Base-by-base conservation (phyloP, 2,113 vertebrate genomes). In the Embiotoca jacksoni region DNA sequence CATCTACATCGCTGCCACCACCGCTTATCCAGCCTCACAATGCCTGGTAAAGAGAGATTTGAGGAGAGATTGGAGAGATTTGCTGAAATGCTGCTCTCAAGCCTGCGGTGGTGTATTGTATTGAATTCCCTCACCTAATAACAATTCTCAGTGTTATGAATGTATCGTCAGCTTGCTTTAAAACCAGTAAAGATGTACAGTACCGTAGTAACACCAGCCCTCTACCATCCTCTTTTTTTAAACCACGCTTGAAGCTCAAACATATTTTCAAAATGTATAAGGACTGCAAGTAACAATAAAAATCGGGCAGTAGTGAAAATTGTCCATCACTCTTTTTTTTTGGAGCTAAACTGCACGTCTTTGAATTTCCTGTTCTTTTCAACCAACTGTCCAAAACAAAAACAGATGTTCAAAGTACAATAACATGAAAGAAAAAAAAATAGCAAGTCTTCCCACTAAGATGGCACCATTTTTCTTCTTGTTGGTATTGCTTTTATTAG, bases 1-100 rank as follows among this genome's bases (percentile, higher is more conserved):
- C 80, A 84, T 89, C 87, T 75, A 75, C 85, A 85, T 65, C 87
- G 79, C 82, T 85, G 74, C 82, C 71, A 85, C 59, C 2, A 9
- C 85, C 72, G 78, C 80, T 91, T 83, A 91, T 79, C 79, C 83
- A 72, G 36, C 58, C 66, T 79, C 44, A 82, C 68, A 86, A 66
- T 78, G 71, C 66, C 68, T 71, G 65, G 30, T 60, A 67, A 82
- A 80, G 82, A 79, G 73, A 87, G 89, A 88, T 88, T 83, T 82
- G 65, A 79, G 49, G 31, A 80, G 75, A 65, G 76, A 81, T 83
- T 86, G 75, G 57, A 54, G 66, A 75, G 68, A 57, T 71, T 86
- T 80, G 73, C 50, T 85, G 47, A 81, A 86, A 74, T 52, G 10
- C 63, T 71, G 47, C 37, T 78, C 33, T 72, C 64, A 56, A 33